Evolutionary conservation across 2,888 invertebrate species (phyloP), one percentile per base, ranked within the genome.

Genomic region (Chirona hameri): DNA sequence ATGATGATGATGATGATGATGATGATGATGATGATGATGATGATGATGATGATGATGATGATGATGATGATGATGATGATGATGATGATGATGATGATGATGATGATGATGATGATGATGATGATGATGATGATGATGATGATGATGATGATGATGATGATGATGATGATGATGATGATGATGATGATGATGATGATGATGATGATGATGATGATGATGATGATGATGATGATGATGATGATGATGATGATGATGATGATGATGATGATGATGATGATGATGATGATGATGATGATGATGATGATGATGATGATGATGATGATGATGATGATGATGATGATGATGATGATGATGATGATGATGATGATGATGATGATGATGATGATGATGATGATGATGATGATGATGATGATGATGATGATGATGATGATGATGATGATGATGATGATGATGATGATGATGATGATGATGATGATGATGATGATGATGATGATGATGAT

Each of bases 1-100:
- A n/a, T n/a, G n/a, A n/a, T n/a, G n/a, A n/a, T n/a, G 65, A 65
- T 65, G 65, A 65, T 65, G 65, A 65, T 65, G 65, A 65, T 65
- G 65, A 65, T 65, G 65, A 65, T 65, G 65, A 65, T 65, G 65
- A n/a, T 65, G 65, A 65, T 65, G 65, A 65, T 65, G 65, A 65
- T 65, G 65, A 65, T 65, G 65, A 21, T 65, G 65, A 65, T 65
- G 65, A 65, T 65, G 65, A 65, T 65, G 65, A 65, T 65, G 65
- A 65, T 65, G 65, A 65, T 65, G n/a, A 21, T 65, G 65, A 65
- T n/a, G 65, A 65, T 65, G 65, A n/a, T n/a, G 65, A 65, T 65
- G 65, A 65, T 65, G 65, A 65, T 65, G 65, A 65, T 65, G 65
- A n/a, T 65, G 65, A 65, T 65, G 65, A 65, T 65, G 65, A 65